phyloP scores from a whole-genome alignment of 2,797 vertebrate species.

The Amazonetta brasiliensis region DNA sequence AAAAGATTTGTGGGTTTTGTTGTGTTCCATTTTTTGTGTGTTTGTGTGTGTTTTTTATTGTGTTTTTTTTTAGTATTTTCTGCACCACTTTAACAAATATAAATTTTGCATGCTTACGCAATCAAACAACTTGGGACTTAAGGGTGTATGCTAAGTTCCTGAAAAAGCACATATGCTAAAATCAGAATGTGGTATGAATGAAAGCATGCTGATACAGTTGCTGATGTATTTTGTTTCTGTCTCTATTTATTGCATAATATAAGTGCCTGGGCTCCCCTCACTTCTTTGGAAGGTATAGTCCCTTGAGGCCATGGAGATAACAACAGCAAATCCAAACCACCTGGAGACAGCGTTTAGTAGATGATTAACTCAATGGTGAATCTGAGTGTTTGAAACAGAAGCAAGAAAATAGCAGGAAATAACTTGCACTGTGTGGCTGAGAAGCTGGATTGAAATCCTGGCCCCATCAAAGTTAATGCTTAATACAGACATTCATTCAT shows the following conservation, averaged over 20 bases:
- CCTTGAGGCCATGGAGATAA: slow-evolving; percentile 64
- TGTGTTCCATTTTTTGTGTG: not conserved
- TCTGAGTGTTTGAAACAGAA: slow-evolving; percentile 61
- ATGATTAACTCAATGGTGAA: slow-evolving; percentile 64
- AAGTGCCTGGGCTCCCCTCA: not conserved
- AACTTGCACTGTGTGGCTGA: slow-evolving; percentile 13
- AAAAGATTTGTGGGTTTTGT: not conserved
- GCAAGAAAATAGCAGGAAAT: slow-evolving; percentile 55
- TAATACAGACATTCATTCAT: slow-evolving; percentile 35
- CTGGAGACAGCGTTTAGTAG: slow-evolving; percentile 57
- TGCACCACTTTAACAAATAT: not conserved
- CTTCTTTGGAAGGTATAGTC: slow-evolving; percentile 16
- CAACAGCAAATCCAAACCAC: slow-evolving; percentile 60
- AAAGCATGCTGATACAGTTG: slow-evolving; percentile 18
- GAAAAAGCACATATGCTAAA: slow-evolving; percentile 2
- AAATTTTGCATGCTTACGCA: not conserved
- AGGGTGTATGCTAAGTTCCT: not conserved
- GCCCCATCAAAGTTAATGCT: not conserved
- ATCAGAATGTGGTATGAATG: slow-evolving; percentile 8
- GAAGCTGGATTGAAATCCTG: slow-evolving; percentile 16
- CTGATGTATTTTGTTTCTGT: slow-evolving; percentile 24
- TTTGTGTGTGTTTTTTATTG: too few relatives aligned
- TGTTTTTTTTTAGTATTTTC: not conserved
- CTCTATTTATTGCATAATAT: slow-evolving; percentile 45
- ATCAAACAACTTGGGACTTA: slow-evolving; percentile 14